These are phyloP conservation scores for Danio kyathit DNA, from an alignment of 2,797 vertebrate species.

Conservation along the genomic window DNA sequence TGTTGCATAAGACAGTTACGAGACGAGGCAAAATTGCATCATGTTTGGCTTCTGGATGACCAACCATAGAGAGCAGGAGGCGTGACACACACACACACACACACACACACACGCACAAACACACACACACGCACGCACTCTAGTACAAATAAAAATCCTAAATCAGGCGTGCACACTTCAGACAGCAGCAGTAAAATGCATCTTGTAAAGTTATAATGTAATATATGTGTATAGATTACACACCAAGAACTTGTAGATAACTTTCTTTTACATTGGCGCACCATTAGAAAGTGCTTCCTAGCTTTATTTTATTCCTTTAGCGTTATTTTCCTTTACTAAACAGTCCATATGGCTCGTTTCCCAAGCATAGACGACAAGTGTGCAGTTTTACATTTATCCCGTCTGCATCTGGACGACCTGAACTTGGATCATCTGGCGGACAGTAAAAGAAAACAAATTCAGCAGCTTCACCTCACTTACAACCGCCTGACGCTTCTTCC, in stretches of 20 bases:
- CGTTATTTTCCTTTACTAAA: not conserved
- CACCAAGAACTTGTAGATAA: not conserved
- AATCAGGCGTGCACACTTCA: not conserved
- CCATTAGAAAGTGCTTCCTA: not conserved
- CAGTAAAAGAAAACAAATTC: conserved; percentile 76
- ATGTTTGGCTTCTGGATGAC: conserved; percentile 4
- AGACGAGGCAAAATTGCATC: conserved; percentile 7
- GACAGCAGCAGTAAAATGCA: not conserved
- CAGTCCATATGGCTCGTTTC: conserved; percentile 73
- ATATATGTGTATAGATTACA: conserved; percentile 14
- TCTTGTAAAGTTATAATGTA: not conserved
- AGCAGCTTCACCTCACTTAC: conserved; percentile 85
- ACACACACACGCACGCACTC: not conserved
- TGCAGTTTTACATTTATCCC: conserved; percentile 81
- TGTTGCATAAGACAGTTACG: not conserved
- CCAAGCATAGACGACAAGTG: conserved; percentile 70
- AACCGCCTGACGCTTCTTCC: conserved; percentile 83
- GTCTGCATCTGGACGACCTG: conserved; percentile 74
- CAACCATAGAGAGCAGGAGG: conserved; percentile 30
- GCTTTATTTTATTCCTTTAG: not conserved
- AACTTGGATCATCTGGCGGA: conserved; percentile 73
- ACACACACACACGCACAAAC: too few relatives aligned
- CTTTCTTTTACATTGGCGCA: not conserved
- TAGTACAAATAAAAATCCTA: conserved; percentile 7
- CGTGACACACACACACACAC: not conserved